Evolutionary conservation across 2,888 invertebrate genomes (phyloP), one percentile per base, ranked within the genome.

Genomic region (Harpagoxenus sublaevis): DNA sequence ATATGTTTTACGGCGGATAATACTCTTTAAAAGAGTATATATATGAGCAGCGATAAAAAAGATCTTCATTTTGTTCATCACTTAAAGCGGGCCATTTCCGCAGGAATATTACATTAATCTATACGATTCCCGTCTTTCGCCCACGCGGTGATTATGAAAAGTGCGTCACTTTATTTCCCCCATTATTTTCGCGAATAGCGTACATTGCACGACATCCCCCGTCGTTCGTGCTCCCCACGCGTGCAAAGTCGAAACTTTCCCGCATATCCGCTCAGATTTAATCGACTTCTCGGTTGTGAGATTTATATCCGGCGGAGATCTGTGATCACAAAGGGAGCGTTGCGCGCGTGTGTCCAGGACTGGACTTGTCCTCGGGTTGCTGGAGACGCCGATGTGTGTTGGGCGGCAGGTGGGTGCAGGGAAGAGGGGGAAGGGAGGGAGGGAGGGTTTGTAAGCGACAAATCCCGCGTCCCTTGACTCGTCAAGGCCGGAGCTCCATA

Each of bases 401-500:
- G 23, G 23, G 15, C 42, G 62, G 51, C n/a, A 42, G 42, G 39
- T 48, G 48, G 48, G 48, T 45, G 60, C 71, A 18, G 48, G 57
- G 35, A 5, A 0, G 5, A 5, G 5, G 57, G n/a, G 9, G 1
- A 4, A 3, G 39, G 39, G 12, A 4, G 63, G 23, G 23, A 28
- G 31, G 8, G 71, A 28, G 60, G 57, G 77, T 42, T 60, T 70
- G 65, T 62, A 60, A 57, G 77, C 85, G 71, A 73, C 75, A 78
- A 85, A 85, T 84, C 85, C 85, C 60, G 78, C 84, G 84, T 77
- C 84, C 85, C 78, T 85, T 84, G 85, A 84, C 85, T 85, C 71
- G 85, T 70, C 85, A 85, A 85, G 85, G 85, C 84, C 84, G 60
- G 48, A 62, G 71, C 78, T 84, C 84, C 73, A 84, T 85, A 85